A percentile compares a stretch with the other conserved stretches of the same genome.
Conservation (phyloP, 2,888 invertebrate genomes). For the Zaprionus bogoriensis region DNA sequence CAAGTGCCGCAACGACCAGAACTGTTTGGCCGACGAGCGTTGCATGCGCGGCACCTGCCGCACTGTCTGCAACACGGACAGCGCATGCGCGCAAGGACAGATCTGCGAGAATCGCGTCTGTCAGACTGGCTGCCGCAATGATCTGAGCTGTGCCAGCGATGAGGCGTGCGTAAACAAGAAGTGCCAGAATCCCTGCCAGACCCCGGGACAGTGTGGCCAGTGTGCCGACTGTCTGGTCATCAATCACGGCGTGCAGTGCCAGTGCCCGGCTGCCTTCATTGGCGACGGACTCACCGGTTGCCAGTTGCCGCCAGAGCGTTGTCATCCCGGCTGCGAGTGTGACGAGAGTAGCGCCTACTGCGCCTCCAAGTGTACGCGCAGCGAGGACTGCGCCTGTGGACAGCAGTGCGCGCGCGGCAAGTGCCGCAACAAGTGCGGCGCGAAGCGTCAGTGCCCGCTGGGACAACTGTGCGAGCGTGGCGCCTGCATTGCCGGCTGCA, state of each 20-base stretch:
- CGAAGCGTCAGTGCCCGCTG: slow-evolving; percentile 87
- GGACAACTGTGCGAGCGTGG: slow-evolving; percentile 90
- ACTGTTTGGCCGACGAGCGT: slow-evolving; percentile 92
- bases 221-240: slow-evolving; percentile 92
- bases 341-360: slow-evolving; percentile 91
- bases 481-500: slow-evolving; percentile 91
- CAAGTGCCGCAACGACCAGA: slow-evolving; percentile 90
- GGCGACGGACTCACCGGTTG: slow-evolving; percentile 93
- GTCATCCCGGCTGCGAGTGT: slow-evolving; percentile 91
- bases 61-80: slow-evolving; percentile 93
- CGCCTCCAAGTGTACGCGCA: slow-evolving; percentile 86
- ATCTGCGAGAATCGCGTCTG: slow-evolving; percentile 94
- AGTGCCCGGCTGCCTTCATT: slow-evolving; percentile 90
- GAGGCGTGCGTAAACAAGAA: slow-evolving; percentile 92
- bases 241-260: slow-evolving; percentile 93
- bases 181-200: slow-evolving; percentile 91
- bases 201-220: slow-evolving; percentile 89
- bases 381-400: slow-evolving; percentile 90
- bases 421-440: slow-evolving; percentile 89
- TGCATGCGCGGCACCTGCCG: slow-evolving; percentile 93
- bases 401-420: slow-evolving; percentile 89
- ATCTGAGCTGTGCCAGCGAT: slow-evolving; percentile 89
- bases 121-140: slow-evolving; percentile 93
- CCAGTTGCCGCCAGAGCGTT: slow-evolving; percentile 87
- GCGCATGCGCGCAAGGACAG: slow-evolving; percentile 90